Evolutionary conservation across 2,113 vertebrate species (phyloP).

Genomic region (Hemichromis elongatus): DNA sequence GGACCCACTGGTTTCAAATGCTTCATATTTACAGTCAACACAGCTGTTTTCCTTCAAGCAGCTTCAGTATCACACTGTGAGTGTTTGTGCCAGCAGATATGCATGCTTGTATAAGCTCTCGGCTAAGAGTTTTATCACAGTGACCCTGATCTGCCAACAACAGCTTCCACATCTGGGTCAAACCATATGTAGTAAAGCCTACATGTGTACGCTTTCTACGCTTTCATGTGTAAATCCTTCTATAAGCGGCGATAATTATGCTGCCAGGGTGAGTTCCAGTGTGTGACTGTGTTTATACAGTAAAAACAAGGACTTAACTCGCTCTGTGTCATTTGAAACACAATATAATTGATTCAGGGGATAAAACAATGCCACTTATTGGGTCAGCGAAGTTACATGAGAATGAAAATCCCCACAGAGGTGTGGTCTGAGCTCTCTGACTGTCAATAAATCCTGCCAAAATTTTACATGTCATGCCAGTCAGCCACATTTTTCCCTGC

Average conservation of each 20-base stretch:
- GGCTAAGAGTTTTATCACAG: not conserved
- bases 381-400: not conserved
- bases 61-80: not conserved
- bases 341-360: not conserved
- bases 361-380: not conserved
- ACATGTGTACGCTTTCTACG: not conserved
- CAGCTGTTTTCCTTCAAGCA: slow-evolving; percentile 7
- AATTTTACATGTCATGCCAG: not conserved
- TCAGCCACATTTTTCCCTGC: not conserved
- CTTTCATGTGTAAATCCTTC: not conserved
- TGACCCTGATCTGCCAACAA: slow-evolving; percentile 20
- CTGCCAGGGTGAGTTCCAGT: not conserved
- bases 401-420: not conserved
- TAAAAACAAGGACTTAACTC: not conserved
- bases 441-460: not conserved
- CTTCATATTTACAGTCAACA: not conserved
- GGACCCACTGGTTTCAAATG: not conserved
- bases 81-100: not conserved
- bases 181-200: not conserved
- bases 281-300: not conserved
- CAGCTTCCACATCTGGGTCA: slow-evolving; percentile 30
- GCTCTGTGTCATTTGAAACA: not conserved
- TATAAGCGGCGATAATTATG: not conserved
- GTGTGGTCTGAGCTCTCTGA: no score
- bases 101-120: not conserved